Base-by-base conservation (phyloP, 2,888 invertebrate genomes). In the Oscheius sp. region DNA sequence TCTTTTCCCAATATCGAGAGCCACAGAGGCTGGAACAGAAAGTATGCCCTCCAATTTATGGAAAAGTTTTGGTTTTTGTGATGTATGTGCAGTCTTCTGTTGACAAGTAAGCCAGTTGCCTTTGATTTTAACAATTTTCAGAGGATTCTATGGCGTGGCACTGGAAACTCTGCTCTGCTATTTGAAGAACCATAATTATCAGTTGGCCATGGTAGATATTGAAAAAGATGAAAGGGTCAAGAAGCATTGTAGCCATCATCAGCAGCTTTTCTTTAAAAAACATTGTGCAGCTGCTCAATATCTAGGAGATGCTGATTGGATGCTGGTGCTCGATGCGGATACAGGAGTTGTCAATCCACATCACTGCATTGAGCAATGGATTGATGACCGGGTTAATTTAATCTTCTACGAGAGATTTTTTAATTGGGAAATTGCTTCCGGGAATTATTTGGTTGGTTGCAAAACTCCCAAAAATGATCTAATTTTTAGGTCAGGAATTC, bases 351-450 rank as follows among this genome's bases (percentile, higher is more conserved):
- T 84, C 52, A 87, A 87, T 74, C 87, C 87, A 16, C 87, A 86
- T 74, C 87, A 87, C 73, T 87, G 87, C 74, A 79, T 87, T 46
- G 87, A 87, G 72, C 87, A 87, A 72, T 87, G 85, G 84, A 87
- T 87, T 70, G 87, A 87, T 72, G 76, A 77, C 43, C 78, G 87
- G 2, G 85, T 85, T 45, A 83, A 87, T 74, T 70, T 87, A 25
- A 73, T 88, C 56, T 86, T 87, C 79, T 87, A 87, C 72, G 87
- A 87, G 72, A 77, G 87, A 9, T 86, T 85, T 76, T 87, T 87
- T 80, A 87, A 87, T 73, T 88, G 85, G 85, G 87, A 87, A 77
- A 84, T 88, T 46, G 86, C 86, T 9, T 80, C 81, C 35, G 86
- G 87, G 59, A 87, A 87, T 76, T 87, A 87, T 77, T 69, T 87